Conservation (phyloP, 2,113 vertebrate species). For the Paratilapia polleni region DNA sequence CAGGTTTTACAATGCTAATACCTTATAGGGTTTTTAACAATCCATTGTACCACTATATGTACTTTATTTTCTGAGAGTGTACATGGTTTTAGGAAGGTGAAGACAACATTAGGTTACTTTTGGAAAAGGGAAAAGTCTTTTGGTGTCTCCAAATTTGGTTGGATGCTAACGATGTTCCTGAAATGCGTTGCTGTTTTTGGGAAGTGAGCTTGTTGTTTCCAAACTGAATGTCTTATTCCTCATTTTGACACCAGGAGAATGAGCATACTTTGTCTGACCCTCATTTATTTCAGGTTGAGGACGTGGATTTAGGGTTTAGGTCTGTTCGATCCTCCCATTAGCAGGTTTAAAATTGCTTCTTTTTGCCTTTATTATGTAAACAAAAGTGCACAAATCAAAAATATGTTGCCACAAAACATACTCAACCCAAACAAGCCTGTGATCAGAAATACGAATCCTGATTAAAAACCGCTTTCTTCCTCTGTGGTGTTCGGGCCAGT, state of each 20-base stretch:
- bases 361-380: neutral
- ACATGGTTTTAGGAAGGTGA: no score
- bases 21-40: neutral
- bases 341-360: neutral
- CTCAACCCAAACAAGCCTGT: neutral
- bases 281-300: neutral
- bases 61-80: no score
- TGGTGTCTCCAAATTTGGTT: neutral
- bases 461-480: conserved; percentile 8
- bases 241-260: neutral
- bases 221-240: neutral
- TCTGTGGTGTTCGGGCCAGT: conserved; percentile 16
- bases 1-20: neutral
- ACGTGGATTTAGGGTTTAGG: neutral
- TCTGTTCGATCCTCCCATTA: neutral
- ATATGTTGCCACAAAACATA: neutral
- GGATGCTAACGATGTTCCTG: neutral
- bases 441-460: neutral
- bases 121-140: neutral
- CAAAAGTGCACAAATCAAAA: neutral
- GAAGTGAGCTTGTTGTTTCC: neutral
- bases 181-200: neutral
- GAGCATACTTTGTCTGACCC: neutral
- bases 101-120: no score
- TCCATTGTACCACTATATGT: neutral